Conservation (phyloP, 2,888 invertebrate species). For the Andrena minutula region DNA sequence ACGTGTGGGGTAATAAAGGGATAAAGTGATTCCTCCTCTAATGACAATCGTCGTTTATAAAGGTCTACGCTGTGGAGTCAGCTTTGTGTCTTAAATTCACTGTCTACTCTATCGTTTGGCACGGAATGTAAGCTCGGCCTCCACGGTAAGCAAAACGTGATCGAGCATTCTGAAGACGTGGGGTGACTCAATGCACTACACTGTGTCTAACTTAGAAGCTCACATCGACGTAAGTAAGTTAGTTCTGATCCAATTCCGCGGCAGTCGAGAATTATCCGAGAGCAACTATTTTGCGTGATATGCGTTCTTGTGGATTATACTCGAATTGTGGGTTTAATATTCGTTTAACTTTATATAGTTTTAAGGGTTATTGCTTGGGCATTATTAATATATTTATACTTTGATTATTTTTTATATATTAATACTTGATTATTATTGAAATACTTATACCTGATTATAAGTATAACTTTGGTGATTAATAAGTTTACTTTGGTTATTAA, state of each 20-base stretch:
- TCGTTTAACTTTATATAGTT: not conserved
- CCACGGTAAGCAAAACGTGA: conserved; percentile 4
- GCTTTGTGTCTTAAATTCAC: not conserved
- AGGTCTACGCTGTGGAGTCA: not conserved
- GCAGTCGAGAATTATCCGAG: not conserved
- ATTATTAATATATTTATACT: too few relatives aligned
- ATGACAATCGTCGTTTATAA: not conserved
- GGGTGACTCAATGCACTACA: not conserved
- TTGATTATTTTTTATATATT: too few relatives aligned
- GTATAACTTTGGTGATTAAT: too few relatives aligned
- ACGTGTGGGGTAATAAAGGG: not conserved
- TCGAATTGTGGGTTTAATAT: not conserved
- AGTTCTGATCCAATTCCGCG: not conserved
- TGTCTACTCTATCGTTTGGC: too few relatives aligned
- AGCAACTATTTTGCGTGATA: not conserved
- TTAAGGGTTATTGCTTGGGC: too few relatives aligned
- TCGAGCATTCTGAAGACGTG: not conserved
- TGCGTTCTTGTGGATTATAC: not conserved
- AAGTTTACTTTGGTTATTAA: too few relatives aligned
- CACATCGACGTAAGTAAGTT: not conserved
- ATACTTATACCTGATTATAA: too few relatives aligned
- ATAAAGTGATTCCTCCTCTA: not conserved
- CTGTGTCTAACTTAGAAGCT: not conserved
- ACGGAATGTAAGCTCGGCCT: conserved; percentile 1
- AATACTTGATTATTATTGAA: not conserved